Base-by-base conservation (phyloP, 2,888 invertebrate genomes). In the Cheilosia grossa region DNA sequence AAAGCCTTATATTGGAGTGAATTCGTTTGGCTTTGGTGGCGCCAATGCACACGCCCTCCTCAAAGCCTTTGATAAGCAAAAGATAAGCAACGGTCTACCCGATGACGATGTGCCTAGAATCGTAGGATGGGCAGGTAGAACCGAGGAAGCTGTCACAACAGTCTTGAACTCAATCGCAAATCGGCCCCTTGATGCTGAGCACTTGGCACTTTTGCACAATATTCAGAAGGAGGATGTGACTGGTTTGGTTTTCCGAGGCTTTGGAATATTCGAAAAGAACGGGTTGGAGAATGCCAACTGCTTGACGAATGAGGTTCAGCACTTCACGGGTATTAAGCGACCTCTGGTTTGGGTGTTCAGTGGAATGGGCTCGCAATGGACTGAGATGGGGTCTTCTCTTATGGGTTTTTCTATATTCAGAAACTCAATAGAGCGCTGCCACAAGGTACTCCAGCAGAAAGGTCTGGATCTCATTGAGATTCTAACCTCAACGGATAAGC, bases 21-120 rank as follows among this genome's bases (percentile, higher is more conserved):
- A 97, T 92, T 97, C 97, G 10, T 98, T 98, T 90, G 98, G 98
- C 0, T 98, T 98, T 90, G 98, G 98, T 33, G 98, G 98, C 0
- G 96, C 96, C 4, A 98, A 97, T 89, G 95, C 95, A 58, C 92
- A 92, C 87, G 90, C 90, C 0, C 80, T 92, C 0, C 73, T 92
- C 0, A 88, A 88, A 53, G 90, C 88, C 0, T 69, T 73, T 59
- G 82, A 88, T 0, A 92, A 91, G 61, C 27, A 88, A 0, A 92
- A 92, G 69, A 15, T 59, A 0, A 95, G 95, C 89, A 92, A 93
- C 1, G 94, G 94, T 15, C 89, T 93, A 15, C 95, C 96, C 0
- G 89, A 90, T 0, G 96, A 96, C 88, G 93, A 94, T 87, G 89
- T 96, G 0, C 96, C 96, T 0, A 94, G 97, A 67, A 91, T 98